phyloP scores from a whole-genome alignment of 53 echinoderm and acorn worm genomes.

The Luidia sarsii region DNA sequence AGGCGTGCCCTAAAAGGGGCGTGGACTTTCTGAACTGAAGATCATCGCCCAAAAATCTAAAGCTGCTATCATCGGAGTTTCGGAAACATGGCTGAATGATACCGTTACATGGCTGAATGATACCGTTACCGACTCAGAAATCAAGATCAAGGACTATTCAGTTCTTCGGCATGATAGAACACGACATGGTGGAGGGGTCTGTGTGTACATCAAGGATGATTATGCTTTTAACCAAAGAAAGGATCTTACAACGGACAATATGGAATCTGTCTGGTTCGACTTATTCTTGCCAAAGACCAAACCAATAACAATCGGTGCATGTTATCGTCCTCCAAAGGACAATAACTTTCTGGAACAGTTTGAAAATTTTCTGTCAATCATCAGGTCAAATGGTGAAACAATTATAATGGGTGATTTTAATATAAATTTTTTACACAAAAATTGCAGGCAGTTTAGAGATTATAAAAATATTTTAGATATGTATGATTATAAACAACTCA shows the following conservation, averaged over 20 bases:
- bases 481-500: slow-evolving; percentile 27
- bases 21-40: slow-evolving; percentile 42
- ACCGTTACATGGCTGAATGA: too few species aligned
- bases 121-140: slow-evolving; percentile 44
- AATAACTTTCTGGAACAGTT: slow-evolving; percentile 28
- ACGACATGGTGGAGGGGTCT: slow-evolving; percentile 11
- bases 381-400: neutral
- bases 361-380: slow-evolving; percentile 14
- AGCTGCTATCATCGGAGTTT: slow-evolving; percentile 41
- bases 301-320: slow-evolving; percentile 19
- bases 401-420: slow-evolving; percentile 31
- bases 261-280: slow-evolving; percentile 12
- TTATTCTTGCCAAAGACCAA: slow-evolving; percentile 27
- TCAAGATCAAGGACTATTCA: slow-evolving; percentile 14
- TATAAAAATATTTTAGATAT: slow-evolving; percentile 34
- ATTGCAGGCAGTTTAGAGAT: neutral
- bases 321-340: slow-evolving; percentile 39
- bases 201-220: slow-evolving; percentile 34
- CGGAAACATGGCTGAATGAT: slow-evolving; percentile 66
- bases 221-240: slow-evolving; percentile 25
- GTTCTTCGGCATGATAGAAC: slow-evolving; percentile 16
- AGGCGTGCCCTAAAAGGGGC: too few species aligned
- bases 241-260: slow-evolving; percentile 9
- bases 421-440: slow-evolving; percentile 21
- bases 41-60: slow-evolving; percentile 25